phyloP scores from a whole-genome alignment of 2,888 invertebrate genomes.

The Tinea pellionella region DNA sequence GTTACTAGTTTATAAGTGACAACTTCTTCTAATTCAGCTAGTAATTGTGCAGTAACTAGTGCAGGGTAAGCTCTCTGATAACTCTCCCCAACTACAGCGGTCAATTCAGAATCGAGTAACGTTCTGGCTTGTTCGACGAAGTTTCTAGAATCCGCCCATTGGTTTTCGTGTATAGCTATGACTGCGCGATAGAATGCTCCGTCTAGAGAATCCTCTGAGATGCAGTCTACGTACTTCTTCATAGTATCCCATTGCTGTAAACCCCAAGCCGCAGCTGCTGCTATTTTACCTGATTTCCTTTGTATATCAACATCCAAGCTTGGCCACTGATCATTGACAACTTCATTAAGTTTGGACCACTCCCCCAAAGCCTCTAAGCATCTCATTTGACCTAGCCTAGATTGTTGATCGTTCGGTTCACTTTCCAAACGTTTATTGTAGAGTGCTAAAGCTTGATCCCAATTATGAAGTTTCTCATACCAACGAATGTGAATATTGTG shows the following conservation, averaged over 20 bases:
- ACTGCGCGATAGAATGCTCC: constrained; percentile 97
- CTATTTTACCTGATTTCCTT: constrained; percentile 85
- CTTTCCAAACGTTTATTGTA: constrained; percentile 81
- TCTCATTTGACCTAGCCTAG: constrained; percentile 92
- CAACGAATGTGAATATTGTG: constrained; percentile 84
- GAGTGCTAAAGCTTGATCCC: constrained; percentile 94
- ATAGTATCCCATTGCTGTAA: constrained; percentile 93
- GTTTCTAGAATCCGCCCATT: constrained; percentile 75
- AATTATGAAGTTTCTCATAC: constrained; percentile 99
- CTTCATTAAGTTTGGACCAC: constrained; percentile 88
- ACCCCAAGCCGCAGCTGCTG: constrained; percentile 97
- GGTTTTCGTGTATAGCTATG: constrained; percentile 85
- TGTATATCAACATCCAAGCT: constrained; percentile 67
- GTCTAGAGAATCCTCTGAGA: constrained; percentile 94
- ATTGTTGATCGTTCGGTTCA: constrained; percentile 78
- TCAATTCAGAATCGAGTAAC: constrained; percentile 94
- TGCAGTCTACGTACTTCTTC: constrained; percentile 88
- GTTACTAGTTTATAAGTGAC: constrained; percentile 95
- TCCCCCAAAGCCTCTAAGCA: constrained; percentile 96
- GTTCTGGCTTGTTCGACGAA: constrained; percentile 94
- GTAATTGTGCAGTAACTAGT: constrained; percentile 96
- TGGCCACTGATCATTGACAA: constrained; percentile 84
- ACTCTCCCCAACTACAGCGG: constrained; percentile 96
- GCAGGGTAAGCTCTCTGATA: constrained; percentile 95
- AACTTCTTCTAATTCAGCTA: constrained; percentile 97